phyloP scores from a whole-genome alignment of 2,797 vertebrate genomes.

The Erethizon dorsatum region DNA sequence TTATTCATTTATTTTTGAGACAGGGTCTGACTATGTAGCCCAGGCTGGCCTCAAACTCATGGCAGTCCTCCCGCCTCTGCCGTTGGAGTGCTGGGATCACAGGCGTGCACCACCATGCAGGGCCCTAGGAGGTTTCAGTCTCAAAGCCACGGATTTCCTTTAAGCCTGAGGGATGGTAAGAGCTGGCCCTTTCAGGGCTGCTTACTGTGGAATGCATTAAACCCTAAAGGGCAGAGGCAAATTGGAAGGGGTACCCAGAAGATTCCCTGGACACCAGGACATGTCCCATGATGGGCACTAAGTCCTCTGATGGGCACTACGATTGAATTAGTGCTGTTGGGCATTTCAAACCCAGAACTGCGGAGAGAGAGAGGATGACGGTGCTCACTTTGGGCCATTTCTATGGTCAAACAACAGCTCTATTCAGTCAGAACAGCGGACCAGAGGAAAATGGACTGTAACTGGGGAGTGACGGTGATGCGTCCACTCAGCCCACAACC shows the following conservation, averaged over 20 bases:
- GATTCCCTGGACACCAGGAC: too few species aligned
- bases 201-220: neutral
- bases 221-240: neutral
- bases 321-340: neutral
- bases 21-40: too few species aligned
- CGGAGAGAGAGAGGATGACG: neutral
- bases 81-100: too few species aligned
- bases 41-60: too few species aligned
- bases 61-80: too few species aligned
- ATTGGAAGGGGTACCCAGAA: neutral
- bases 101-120: too few species aligned
- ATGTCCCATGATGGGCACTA: neutral
- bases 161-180: neutral
- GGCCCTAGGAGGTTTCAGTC: neutral
- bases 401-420: fast-evolving
- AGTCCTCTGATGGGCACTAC: neutral
- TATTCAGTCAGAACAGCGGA: neutral
- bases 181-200: fast-evolving
- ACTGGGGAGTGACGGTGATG: fast-evolving
- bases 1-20: too few species aligned
- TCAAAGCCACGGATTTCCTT: neutral
- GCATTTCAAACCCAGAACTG: neutral
- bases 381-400: fast-evolving
- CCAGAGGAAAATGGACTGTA: fast-evolving
- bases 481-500: neutral